Conservation (phyloP, 1,140 invertebrate genomes). For the Drosophila teissieri region DNA sequence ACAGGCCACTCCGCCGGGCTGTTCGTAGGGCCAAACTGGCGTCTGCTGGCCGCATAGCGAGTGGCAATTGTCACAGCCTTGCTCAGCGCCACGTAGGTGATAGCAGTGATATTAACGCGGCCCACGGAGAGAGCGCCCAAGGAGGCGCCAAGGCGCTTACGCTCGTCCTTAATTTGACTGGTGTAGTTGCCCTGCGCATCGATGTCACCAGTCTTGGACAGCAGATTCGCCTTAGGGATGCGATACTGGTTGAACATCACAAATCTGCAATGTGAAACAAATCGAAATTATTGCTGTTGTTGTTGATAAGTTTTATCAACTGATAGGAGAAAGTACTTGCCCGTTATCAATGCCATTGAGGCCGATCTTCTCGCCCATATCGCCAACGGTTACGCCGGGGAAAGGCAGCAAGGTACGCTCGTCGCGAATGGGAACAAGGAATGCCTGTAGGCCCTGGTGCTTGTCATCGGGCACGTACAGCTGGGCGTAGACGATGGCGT, state of each 20-base stretch:
- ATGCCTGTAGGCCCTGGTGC: slow-evolving; percentile 92
- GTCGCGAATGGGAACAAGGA: slow-evolving; percentile 92
- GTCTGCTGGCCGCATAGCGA: slow-evolving; percentile 91
- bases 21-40: slow-evolving; percentile 90
- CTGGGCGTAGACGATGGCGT: slow-evolving; percentile 94
- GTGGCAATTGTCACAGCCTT: slow-evolving; percentile 91
- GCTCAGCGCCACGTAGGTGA: slow-evolving; percentile 72
- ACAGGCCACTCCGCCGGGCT: slow-evolving; percentile 89
- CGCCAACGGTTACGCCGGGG: slow-evolving; percentile 91
- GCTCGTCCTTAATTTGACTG: slow-evolving; percentile 90
- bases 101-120: slow-evolving; percentile 88
- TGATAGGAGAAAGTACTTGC: slow-evolving; percentile 70
- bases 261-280: slow-evolving; percentile 86
- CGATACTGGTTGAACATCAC: slow-evolving; percentile 93
- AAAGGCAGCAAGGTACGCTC: slow-evolving; percentile 88
- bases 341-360: slow-evolving; percentile 94
- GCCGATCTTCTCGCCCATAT: slow-evolving; percentile 93
- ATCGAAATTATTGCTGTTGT: background rate
- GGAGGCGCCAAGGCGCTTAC: slow-evolving; percentile 91
- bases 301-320: background rate
- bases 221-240: slow-evolving; percentile 90
- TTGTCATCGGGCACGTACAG: slow-evolving; percentile 90
- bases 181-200: slow-evolving; percentile 92
- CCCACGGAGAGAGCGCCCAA: slow-evolving; percentile 94
- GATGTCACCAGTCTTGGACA: slow-evolving; percentile 95